Evolutionary conservation across 1,140 invertebrate genomes (phyloP), one percentile per base, ranked within the genome.

Genomic region (Zaprionus vittiger): DNA sequence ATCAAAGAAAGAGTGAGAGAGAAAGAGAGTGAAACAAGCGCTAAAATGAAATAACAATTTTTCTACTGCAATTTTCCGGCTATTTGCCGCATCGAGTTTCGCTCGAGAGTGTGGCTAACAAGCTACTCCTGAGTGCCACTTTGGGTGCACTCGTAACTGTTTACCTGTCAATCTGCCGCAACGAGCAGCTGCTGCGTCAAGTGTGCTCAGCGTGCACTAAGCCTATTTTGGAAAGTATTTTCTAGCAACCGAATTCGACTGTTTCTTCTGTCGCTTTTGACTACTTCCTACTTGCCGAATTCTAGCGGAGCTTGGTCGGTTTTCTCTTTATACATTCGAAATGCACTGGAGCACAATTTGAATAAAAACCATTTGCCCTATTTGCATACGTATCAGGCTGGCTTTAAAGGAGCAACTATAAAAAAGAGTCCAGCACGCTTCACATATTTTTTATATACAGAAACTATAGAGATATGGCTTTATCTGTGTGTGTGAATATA

Each of bases 301-400:
- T 17, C n/a, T 55, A 34, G 31, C 26, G 17, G 11, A 47, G 38
- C 15, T 37, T 37, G 55, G 38, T 70, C 49, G 34, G 28, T 31
- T 49, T 65, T 62, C n/a, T 59, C 76, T 66, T 79, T 79, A 77
- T 89, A 80, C 81, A 89, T 83, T 81, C 34, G 37, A 81, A 79
- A 89, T 89, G 81, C 81, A 84, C 47, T 63, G 65, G 44, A 54
- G 68, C 38, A 62, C 77, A 84, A 90, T 90, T 85, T 90, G 73
- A 90, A 90, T 90, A 90, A 90, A 89, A 90, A 79, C 79, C 85
- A 90, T 90, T 89, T 83, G 84, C 63, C 68, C 67, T 72, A 89
- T 83, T 89, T 89, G 84, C 85, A 89, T 89, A 77, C 67, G 71
- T 85, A 83, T 85, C 72, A 73, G 60, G 24, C 38, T n/a, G 41